Evolutionary conservation across 2,113 vertebrate genomes (phyloP).

Genomic region (Salvelinus sp.): DNA sequence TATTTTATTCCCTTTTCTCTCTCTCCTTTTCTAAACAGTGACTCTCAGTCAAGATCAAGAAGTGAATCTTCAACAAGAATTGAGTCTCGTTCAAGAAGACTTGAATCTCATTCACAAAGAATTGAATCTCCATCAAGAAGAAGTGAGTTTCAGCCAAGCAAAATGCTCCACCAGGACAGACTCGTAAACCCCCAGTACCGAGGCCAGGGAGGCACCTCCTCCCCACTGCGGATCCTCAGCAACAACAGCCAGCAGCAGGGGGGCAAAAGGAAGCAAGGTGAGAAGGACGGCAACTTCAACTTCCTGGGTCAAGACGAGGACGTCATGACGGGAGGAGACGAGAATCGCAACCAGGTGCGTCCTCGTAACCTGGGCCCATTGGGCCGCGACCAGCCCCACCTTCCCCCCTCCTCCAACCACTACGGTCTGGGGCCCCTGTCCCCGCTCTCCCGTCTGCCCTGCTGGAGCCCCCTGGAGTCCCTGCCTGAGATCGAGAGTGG

Average conservation of each 20-base stretch:
- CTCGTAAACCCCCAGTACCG: slow-evolving; percentile 54
- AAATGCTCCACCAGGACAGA: slow-evolving; percentile 77
- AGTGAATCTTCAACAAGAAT: neutral
- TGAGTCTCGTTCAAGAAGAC: slow-evolving; percentile 41
- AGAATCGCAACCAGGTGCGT: slow-evolving; percentile 82
- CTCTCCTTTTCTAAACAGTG: slow-evolving; percentile 46
- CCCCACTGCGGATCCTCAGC: slow-evolving; percentile 38
- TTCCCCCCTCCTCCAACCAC: slow-evolving; percentile 26
- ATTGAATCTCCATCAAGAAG: slow-evolving; percentile 20
- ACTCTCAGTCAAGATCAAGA: slow-evolving; percentile 65
- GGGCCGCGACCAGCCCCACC: slow-evolving; percentile 45
- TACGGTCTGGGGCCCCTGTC: slow-evolving; percentile 51
- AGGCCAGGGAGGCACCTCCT: slow-evolving; percentile 24
- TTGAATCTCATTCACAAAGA: slow-evolving; percentile 9
- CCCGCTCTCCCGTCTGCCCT: slow-evolving; percentile 65
- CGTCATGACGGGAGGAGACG: slow-evolving; percentile 68
- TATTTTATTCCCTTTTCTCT: neutral
- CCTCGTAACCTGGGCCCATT: slow-evolving; percentile 51
- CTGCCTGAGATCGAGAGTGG: slow-evolving; percentile 73
- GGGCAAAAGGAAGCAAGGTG: slow-evolving; percentile 57
- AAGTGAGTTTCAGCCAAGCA: slow-evolving; percentile 46
- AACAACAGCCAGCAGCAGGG: slow-evolving; percentile 30
- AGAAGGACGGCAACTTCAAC: slow-evolving; percentile 91
- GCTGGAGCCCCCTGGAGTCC: slow-evolving; percentile 74
- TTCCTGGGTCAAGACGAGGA: slow-evolving; percentile 74